Evolutionary conservation across 2,888 invertebrate genomes (phyloP).

Genomic region (Trissolcus japonicus): DNA sequence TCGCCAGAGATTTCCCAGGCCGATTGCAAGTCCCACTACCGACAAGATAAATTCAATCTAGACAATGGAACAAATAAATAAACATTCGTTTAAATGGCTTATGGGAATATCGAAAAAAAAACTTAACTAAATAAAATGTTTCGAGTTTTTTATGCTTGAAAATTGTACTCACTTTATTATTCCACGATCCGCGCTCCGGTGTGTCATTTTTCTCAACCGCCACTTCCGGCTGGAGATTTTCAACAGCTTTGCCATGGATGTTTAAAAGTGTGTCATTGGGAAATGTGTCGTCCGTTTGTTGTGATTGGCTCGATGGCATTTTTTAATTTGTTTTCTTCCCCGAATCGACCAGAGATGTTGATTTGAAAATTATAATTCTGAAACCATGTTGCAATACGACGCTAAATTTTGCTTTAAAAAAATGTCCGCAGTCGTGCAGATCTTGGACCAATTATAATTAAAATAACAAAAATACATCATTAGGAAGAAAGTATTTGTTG

Average conservation of each 20-base stretch:
- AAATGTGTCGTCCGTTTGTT: conserved; percentile 4
- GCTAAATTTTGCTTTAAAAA: too few species aligned
- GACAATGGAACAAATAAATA: neutral
- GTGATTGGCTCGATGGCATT: conserved; percentile 14
- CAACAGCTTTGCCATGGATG: conserved; percentile 23
- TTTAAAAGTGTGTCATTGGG: conserved; percentile 10
- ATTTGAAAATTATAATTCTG: too few species aligned
- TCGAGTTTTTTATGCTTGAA: too few species aligned
- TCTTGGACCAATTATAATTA: too few species aligned
- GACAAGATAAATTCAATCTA: conserved; percentile 41
- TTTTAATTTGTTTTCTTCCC: neutral
- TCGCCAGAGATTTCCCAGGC: conserved; percentile 95
- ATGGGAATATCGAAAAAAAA: too few species aligned
- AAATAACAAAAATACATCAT: too few species aligned
- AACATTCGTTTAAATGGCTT: neutral
- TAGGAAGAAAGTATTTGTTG: too few species aligned
- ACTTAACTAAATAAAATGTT: too few species aligned
- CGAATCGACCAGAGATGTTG: too few species aligned
- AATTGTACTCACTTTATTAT: conserved; percentile 31
- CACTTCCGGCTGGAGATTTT: conserved; percentile 25
- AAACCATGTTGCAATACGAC: too few species aligned
- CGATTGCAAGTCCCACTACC: conserved; percentile 89
- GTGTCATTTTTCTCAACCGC: neutral
- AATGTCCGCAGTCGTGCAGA: too few species aligned
- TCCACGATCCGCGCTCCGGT: conserved; percentile 35